Conservation (phyloP, 2,888 invertebrate species). For the Cecidostiba fungosa region DNA sequence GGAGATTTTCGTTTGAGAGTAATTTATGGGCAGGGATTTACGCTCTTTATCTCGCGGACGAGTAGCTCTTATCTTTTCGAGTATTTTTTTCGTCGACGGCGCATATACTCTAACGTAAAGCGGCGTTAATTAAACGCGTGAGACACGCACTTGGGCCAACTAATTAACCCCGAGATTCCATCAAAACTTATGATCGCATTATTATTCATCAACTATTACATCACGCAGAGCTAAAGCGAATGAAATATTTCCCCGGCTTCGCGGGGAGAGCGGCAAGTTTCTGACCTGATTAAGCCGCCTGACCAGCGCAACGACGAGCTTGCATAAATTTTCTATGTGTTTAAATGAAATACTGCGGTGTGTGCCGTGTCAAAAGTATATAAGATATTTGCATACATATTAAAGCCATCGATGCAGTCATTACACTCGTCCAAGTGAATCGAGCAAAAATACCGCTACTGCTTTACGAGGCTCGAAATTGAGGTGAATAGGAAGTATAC, state of each 20-base stretch:
- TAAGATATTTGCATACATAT: slow-evolving; percentile 11
- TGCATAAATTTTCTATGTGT: slow-evolving; percentile 13
- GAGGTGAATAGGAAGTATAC: not conserved
- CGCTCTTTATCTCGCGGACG: not conserved
- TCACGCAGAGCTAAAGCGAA: not conserved
- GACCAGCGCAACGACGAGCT: slow-evolving; percentile 15
- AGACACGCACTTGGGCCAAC: not conserved
- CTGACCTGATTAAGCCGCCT: slow-evolving; percentile 1
- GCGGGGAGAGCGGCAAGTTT: not conserved
- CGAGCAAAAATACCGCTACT: not conserved
- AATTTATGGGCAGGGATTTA: slow-evolving; percentile 14
- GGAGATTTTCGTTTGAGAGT: not conserved
- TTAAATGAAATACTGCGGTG: not conserved
- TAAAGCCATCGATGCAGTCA: not conserved
- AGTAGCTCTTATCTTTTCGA: not conserved
- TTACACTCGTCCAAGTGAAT: not conserved
- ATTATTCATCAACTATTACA: slow-evolving; percentile 22
- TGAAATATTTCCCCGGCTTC: slow-evolving; percentile 14
- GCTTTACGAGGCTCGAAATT: slow-evolving; percentile 31
- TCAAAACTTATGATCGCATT: slow-evolving; percentile 47
- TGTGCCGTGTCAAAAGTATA: not conserved
- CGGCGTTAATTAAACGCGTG: not conserved
- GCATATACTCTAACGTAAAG: not conserved
- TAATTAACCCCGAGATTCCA: slow-evolving; percentile 25
- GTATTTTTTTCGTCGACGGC: no score